These are phyloP conservation scores for Drosophila paulistorum DNA, from an alignment of 1,140 invertebrate species.

Conservation along the genomic window DNA sequence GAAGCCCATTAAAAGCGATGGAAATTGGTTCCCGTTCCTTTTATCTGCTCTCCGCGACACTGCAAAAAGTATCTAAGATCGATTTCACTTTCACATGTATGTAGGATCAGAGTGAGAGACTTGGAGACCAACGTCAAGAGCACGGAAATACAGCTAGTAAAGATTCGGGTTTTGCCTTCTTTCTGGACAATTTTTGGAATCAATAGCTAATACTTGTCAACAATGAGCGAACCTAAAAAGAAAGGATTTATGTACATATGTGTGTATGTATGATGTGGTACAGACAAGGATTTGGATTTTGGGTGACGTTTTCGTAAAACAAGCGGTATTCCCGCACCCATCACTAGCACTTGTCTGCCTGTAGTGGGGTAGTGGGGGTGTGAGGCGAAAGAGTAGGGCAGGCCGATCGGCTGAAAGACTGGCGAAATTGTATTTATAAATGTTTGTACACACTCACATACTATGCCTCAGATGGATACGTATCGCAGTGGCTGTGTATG, in stretches of 20 bases:
- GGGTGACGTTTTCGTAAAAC: conserved; percentile 2
- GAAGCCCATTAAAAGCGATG: not conserved
- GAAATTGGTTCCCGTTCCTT: not conserved
- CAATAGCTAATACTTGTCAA: too few species aligned
- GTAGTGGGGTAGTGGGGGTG: not conserved
- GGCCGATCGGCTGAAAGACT: conserved; percentile 12
- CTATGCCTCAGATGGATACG: conserved; percentile 5
- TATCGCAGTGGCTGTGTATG: conserved; percentile 9
- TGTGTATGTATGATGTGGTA: not conserved
- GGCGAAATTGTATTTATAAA: conserved; percentile 24
- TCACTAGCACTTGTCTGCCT: not conserved
- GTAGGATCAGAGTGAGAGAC: too few species aligned
- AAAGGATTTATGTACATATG: not conserved
- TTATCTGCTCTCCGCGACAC: not conserved
- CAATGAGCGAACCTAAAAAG: too few species aligned
- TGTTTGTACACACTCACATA: conserved; percentile 19
- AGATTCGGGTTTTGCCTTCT: too few species aligned
- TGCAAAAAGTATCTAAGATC: not conserved
- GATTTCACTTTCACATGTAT: not conserved
- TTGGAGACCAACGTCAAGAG: too few species aligned
- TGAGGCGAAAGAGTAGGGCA: conserved; percentile 9
- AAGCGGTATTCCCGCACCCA: not conserved
- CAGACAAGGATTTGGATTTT: not conserved
- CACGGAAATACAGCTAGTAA: too few species aligned
- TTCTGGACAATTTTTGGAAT: too few species aligned